Evolutionary conservation across 2,888 invertebrate genomes (phyloP).

Genomic region (Chironomus tentans): DNA sequence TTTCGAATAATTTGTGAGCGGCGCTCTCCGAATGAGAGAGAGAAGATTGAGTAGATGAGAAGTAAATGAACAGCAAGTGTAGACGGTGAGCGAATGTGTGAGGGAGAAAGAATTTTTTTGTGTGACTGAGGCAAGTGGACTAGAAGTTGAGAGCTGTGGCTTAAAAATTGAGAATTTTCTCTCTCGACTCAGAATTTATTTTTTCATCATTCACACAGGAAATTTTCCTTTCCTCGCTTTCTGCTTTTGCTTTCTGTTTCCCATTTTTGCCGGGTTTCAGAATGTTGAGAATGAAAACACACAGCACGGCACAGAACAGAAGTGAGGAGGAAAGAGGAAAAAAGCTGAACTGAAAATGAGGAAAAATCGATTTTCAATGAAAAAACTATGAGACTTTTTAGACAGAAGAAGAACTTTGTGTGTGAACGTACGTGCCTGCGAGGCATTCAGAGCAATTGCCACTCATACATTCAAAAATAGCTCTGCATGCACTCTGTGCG

Average conservation of each 20-base stretch:
- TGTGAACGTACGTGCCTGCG: neutral
- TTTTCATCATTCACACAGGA: neutral
- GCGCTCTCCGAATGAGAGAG: neutral
- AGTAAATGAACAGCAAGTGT: neutral
- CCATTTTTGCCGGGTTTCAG: constrained; percentile 12
- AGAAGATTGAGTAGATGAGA: neutral
- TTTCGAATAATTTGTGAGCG: neutral
- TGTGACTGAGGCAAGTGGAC: neutral
- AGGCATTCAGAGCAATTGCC: neutral
- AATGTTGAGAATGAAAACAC: neutral
- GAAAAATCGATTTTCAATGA: constrained; percentile 20
- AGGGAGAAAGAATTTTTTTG: neutral
- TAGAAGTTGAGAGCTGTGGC: too few species aligned
- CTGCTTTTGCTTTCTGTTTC: too few species aligned
- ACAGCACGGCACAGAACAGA: neutral
- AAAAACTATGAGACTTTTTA: constrained; percentile 14
- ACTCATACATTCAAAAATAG: neutral
- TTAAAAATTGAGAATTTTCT: neutral
- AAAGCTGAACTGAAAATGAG: neutral
- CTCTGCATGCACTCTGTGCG: too few species aligned
- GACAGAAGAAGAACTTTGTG: neutral
- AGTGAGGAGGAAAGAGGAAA: neutral
- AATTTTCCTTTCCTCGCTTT: too few species aligned
- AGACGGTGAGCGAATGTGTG: neutral
- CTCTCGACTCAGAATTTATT: neutral